Percentiles rank a stretch among this genome's conserved stretches.
Conservation (phyloP, 2,113 vertebrate genomes). For the Lagopus muta region DNA sequence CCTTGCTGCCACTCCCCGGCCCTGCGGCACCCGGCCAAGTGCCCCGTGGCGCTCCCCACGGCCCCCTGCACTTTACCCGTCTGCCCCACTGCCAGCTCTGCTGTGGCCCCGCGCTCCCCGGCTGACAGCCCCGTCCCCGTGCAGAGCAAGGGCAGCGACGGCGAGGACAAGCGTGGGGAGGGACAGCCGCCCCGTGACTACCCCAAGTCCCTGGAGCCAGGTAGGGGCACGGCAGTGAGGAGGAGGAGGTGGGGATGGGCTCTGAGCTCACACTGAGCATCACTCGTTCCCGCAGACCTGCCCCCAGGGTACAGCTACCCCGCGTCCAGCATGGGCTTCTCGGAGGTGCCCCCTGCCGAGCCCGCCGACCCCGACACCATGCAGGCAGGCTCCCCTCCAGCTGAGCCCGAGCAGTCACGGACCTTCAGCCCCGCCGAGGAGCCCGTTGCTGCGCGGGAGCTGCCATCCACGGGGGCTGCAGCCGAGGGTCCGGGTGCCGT, state of each 20-base stretch:
- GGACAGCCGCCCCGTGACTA: conserved; percentile 81
- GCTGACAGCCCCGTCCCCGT: conserved; percentile 84
- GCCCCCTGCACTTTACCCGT: conserved; percentile 89
- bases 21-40: conserved; percentile 81
- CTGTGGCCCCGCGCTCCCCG: conserved; percentile 83
- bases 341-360: conserved; percentile 82
- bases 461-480: neutral
- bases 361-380: conserved; percentile 88
- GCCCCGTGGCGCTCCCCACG: conserved; percentile 69
- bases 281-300: conserved; percentile 74
- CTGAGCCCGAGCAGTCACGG: conserved; percentile 75
- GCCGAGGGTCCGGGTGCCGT: neutral
- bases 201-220: conserved; percentile 88
- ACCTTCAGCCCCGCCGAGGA: conserved; percentile 67
- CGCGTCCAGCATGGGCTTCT: conserved; percentile 80
- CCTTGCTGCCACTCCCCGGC: conserved; percentile 91
- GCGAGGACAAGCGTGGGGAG: conserved; percentile 83
- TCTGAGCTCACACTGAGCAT: rapidly evolving
- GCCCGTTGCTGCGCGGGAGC: neutral
- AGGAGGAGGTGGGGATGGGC: neutral
- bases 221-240: conserved; percentile 56
- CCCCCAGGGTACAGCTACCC: conserved; percentile 87
- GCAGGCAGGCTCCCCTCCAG: conserved; percentile 72
- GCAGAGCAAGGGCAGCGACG: conserved; percentile 78
- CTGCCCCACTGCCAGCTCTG: conserved; percentile 78